Evolutionary conservation across 2,113 vertebrate genomes (phyloP).

Genomic region (Callipepla californica): DNA sequence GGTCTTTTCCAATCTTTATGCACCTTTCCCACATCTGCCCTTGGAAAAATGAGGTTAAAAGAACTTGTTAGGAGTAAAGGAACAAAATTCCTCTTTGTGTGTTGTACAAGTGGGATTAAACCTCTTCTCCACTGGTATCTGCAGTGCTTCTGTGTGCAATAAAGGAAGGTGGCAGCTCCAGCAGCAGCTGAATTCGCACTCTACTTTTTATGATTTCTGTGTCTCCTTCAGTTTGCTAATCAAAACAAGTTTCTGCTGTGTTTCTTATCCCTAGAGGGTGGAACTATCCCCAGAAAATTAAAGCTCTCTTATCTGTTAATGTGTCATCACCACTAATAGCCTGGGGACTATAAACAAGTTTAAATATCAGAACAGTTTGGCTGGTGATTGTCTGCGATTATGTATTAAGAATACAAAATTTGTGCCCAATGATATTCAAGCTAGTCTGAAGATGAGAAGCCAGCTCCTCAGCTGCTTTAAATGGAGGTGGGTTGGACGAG

Average conservation of each 20-base stretch:
- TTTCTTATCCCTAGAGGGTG: constrained; percentile 59
- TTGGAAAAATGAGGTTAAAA: not conserved
- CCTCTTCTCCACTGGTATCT: constrained; percentile 2
- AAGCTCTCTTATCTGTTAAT: constrained; percentile 72
- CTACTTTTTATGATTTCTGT: not conserved
- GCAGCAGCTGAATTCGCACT: constrained; percentile 1
- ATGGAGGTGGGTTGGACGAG: not conserved
- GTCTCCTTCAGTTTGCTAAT: constrained; percentile 54
- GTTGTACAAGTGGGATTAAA: not conserved
- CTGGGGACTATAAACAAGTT: constrained; percentile 71
- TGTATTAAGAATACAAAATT: constrained; percentile 62
- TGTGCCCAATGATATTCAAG: constrained; percentile 12
- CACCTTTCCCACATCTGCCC: not conserved
- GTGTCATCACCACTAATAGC: constrained; percentile 73
- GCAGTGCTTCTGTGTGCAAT: not conserved
- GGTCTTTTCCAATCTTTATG: not conserved
- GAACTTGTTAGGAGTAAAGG: not conserved
- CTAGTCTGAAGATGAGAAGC: not conserved
- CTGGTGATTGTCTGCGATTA: constrained; percentile 63
- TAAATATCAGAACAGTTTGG: constrained; percentile 71
- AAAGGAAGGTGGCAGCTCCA: constrained; percentile 27
- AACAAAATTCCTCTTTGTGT: not conserved
- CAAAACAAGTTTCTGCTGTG: constrained; percentile 22
- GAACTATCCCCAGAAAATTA: constrained; percentile 70
- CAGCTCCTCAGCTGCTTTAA: not conserved